Evolutionary conservation across 1,140 invertebrate species (phyloP), one percentile per base, ranked within the genome.

Genomic region (Magallana gigas): DNA sequence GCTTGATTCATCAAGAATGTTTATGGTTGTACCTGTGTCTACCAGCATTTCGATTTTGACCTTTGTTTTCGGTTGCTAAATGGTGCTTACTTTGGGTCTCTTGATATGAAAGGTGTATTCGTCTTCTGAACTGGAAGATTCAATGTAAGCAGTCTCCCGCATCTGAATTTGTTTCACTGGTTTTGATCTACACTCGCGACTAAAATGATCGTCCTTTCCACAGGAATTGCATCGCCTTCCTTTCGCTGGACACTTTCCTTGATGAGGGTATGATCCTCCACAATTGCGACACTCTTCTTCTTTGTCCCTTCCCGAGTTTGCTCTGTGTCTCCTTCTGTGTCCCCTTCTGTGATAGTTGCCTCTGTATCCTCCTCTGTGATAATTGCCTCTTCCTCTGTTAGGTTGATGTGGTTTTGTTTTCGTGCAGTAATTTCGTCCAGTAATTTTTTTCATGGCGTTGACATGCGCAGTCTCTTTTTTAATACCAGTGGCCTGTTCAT

Each of bases 1-100:
- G 14, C 29, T 83, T 23, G 12, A 64, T 84, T 87, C 59, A 68
- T 84, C 60, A n/a, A 84, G 18, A 29, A 80, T 83, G 82, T 71
- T 87, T n/a, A 84, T 7, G 48, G 48, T 84, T 23, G 85, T 76
- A 81, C 68, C 85, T 14, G 57, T 86, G 23, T 86, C 85, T 9
- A 81, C 76, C 36, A 87, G 5, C 59, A 87, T 84, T 36, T 57
- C 56, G 23, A 81, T 80, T 29, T 83, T 6, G n/a, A 83, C n/a
- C n/a, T n/a, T n/a, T n/a, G n/a, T n/a, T n/a, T n/a, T n/a, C n/a
- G n/a, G n/a, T n/a, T n/a, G n/a, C n/a, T n/a, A n/a, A n/a, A n/a
- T n/a, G n/a, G n/a, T n/a, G n/a, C n/a, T n/a, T n/a, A n/a, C n/a
- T n/a, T n/a, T n/a, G n/a, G n/a, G n/a, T n/a, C n/a, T n/a, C n/a